phyloP scores from a whole-genome alignment of 2,797 vertebrate genomes.

The Parotocinclus haroldoi region DNA sequence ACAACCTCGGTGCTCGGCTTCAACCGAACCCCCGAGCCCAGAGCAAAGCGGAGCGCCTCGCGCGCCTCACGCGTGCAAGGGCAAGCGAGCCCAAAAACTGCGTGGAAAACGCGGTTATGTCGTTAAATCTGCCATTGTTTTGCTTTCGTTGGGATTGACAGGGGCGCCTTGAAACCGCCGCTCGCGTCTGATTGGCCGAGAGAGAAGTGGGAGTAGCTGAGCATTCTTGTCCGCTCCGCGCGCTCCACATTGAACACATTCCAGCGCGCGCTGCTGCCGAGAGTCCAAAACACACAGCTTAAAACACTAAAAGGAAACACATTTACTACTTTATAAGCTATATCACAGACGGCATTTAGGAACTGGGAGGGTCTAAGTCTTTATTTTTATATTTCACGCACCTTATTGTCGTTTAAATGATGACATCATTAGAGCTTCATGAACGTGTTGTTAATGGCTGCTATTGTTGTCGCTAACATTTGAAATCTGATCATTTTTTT shows the following conservation, averaged over 20 bases:
- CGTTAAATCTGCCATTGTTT: constrained; percentile 64
- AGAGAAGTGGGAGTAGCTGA: constrained; percentile 63
- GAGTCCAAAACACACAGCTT: too few relatives aligned
- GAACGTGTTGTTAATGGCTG: too few relatives aligned
- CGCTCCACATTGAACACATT: constrained; percentile 69
- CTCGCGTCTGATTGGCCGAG: constrained; percentile 62
- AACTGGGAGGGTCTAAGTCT: too few relatives aligned
- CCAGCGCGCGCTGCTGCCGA: constrained; percentile 54
- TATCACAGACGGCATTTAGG: too few relatives aligned
- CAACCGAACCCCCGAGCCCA: background rate
- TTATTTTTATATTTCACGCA: too few relatives aligned
- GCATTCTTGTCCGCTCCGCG: constrained; percentile 72
- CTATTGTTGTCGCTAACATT: too few relatives aligned
- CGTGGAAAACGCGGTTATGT: background rate
- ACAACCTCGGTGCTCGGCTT: constrained; percentile 64
- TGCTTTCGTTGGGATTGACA: constrained; percentile 64
- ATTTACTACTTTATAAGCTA: too few relatives aligned
- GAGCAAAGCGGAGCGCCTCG: constrained; percentile 13
- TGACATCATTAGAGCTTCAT: too few relatives aligned
- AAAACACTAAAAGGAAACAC: too few relatives aligned
- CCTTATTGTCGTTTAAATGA: too few relatives aligned
- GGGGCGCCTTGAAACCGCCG: constrained; percentile 74
- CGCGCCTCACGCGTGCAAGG: constrained; percentile 16
- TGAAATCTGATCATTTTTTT: too few relatives aligned
- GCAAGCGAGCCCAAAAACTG: background rate